Conservation (phyloP, 2,797 vertebrate species). For the Pteropus rufus region DNA sequence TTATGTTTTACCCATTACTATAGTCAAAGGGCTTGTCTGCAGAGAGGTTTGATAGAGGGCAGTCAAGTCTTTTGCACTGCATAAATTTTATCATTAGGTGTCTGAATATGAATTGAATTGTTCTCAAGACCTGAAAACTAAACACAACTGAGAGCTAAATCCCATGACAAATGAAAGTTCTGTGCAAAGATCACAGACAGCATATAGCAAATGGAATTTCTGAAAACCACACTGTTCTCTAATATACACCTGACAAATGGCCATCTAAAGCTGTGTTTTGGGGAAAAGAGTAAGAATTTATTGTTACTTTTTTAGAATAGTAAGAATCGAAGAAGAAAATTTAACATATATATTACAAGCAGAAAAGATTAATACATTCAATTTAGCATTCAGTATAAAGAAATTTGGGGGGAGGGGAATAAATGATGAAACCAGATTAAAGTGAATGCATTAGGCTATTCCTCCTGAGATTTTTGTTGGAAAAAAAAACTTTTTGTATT, state of each 20-base stretch:
- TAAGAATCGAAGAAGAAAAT: conserved; percentile 63
- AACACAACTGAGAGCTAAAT: conserved; percentile 89
- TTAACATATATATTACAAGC: conserved; percentile 46
- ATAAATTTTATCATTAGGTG: conserved; percentile 87
- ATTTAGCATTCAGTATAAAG: conserved; percentile 23
- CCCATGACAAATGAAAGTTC: conserved; percentile 87
- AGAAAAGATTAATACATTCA: conserved; percentile 41
- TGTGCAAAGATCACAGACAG: conserved; percentile 85
- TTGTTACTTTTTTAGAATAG: conserved; percentile 73
- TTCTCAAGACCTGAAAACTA: conserved; percentile 87
- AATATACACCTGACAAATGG: conserved; percentile 88
- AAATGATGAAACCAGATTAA: background rate
- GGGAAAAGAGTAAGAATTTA: conserved; percentile 79
- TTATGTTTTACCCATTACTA: conserved; percentile 83
- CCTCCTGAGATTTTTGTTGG: background rate
- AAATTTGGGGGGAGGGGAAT: background rate
- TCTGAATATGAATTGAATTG: conserved; percentile 86
- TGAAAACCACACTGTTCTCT: conserved; percentile 81
- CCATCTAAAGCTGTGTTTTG: conserved; percentile 78
- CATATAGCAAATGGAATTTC: conserved; percentile 88
- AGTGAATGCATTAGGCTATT: background rate
- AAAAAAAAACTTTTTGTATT: background rate
- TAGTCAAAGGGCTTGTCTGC: conserved; percentile 84
- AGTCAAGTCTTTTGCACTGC: conserved; percentile 84
- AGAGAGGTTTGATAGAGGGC: conserved; percentile 84